Percentiles rank a stretch among this genome's conserved stretches.
Evolutionary conservation across 1,140 invertebrate species (phyloP).

Genomic region (Tetraneura akinire): DNA sequence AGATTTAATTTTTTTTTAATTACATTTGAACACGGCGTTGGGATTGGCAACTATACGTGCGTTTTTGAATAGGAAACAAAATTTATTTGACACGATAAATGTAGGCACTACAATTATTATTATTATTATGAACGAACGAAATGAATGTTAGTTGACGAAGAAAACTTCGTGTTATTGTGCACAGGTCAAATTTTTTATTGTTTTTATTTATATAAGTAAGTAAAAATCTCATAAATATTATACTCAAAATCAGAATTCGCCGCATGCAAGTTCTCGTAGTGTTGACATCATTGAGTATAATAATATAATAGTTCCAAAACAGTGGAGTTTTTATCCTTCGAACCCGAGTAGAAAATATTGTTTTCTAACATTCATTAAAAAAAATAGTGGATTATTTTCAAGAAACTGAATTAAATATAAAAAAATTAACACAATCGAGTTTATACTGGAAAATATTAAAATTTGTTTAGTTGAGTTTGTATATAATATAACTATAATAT

Average conservation of each 20-base stretch:
- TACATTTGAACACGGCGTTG: slow-evolving; percentile 20
- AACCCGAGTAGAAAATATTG: neutral
- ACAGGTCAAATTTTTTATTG: too few species aligned
- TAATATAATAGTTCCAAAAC: neutral
- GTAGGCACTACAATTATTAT: neutral
- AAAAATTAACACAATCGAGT: neutral
- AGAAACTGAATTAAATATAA: neutral
- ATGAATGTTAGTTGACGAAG: neutral
- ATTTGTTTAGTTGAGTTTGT: neutral
- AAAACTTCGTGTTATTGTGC: neutral
- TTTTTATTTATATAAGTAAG: too few species aligned
- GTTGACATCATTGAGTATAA: too few species aligned
- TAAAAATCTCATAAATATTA: too few species aligned
- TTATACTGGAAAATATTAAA: neutral
- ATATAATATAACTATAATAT: neutral
- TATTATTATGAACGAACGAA: neutral
- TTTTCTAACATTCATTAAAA: neutral
- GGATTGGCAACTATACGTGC: slow-evolving; percentile 15
- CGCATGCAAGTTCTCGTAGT: too few species aligned
- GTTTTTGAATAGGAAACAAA: slow-evolving; percentile 41
- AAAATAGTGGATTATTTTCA: neutral
- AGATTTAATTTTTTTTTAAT: too few species aligned
- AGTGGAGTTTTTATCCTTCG: neutral
- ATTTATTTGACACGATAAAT: slow-evolving; percentile 14
- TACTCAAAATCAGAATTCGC: too few species aligned